Conservation (phyloP, 1,140 invertebrate species). For the Aphis craccivora region DNA sequence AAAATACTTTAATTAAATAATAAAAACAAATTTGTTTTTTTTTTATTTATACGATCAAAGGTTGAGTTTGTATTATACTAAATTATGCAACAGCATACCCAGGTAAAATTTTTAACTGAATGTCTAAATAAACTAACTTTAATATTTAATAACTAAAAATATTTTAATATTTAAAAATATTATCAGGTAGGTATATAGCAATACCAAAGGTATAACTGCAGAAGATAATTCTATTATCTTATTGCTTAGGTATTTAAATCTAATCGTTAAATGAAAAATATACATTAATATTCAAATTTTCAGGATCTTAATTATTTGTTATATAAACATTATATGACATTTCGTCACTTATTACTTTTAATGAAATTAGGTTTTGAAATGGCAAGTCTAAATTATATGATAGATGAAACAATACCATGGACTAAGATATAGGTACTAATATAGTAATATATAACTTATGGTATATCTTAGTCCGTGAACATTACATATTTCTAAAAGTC, state of each 20-base stretch:
- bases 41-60: not conserved
- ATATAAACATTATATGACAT: not conserved
- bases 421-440: no score
- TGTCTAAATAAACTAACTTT: not conserved
- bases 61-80: not conserved
- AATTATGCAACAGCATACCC: not conserved
- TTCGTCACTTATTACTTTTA: not conserved
- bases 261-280: not conserved
- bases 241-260: not conserved
- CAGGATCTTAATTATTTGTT: not conserved
- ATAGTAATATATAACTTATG: no score
- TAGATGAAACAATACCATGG: no score
- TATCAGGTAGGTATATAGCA: not conserved
- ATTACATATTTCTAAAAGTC: no score
- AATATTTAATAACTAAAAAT: not conserved
- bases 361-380: not conserved
- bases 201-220: not conserved
- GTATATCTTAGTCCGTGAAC: no score
- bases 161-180: not conserved
- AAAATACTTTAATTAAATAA: not conserved
- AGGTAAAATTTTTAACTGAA: not conserved
- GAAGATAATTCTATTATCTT: not conserved
- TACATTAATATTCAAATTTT: no score
- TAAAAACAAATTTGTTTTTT: not conserved
- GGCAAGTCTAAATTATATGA: not conserved